Percentiles rank a stretch among this genome's conserved stretches.
Conservation (phyloP, 2,113 vertebrate genomes). For the Thymallus thymallus region DNA sequence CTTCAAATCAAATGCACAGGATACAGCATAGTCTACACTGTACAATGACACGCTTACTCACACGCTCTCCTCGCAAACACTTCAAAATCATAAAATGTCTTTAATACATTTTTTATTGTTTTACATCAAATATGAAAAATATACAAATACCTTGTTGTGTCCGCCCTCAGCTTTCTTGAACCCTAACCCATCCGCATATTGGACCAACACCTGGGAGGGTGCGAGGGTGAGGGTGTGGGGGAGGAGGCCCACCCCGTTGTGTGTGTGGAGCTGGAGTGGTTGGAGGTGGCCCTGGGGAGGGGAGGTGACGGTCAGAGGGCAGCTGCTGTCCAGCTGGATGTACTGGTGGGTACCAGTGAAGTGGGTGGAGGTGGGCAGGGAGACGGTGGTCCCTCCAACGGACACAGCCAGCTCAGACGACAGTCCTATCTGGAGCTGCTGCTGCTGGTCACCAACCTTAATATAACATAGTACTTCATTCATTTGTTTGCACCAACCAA, state of each 20-base stretch:
- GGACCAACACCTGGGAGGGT: slow-evolving; percentile 91
- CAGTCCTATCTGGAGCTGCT: slow-evolving; percentile 85
- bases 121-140: too few species aligned
- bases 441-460: slow-evolving; percentile 36
- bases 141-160: slow-evolving; percentile 77
- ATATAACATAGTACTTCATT: too few species aligned
- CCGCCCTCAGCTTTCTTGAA: slow-evolving; percentile 77
- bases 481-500: too few species aligned
- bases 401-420: slow-evolving; percentile 84
- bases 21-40: too few species aligned
- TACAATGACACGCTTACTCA: too few species aligned
- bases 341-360: slow-evolving; percentile 82
- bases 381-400: too few species aligned
- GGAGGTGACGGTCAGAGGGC: slow-evolving; percentile 82
- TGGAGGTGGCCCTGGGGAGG: slow-evolving; percentile 77
- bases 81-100: too few species aligned
- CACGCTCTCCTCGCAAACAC: too few species aligned
- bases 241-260: slow-evolving; percentile 80
- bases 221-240: slow-evolving; percentile 89
- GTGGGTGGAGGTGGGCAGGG: slow-evolving; percentile 72
- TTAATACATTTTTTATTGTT: too few species aligned
- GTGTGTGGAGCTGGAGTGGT: slow-evolving; percentile 89
- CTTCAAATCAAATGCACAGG: too few species aligned
- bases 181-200: slow-evolving; percentile 85
- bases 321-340: slow-evolving; percentile 88